Evolutionary conservation across 1,140 invertebrate genomes (phyloP).

Genomic region (Psilanteris sp.): DNA sequence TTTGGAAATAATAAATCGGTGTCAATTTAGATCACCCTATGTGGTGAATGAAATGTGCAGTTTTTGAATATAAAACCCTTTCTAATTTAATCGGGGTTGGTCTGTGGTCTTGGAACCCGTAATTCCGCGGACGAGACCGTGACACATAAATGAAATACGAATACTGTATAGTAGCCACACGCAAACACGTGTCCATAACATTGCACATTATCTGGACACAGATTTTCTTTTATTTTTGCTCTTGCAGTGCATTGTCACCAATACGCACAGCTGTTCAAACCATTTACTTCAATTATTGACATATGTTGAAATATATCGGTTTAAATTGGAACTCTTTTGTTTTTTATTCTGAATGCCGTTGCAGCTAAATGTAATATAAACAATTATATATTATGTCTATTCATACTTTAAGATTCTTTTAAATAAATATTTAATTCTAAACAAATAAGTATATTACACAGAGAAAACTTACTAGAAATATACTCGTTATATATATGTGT

Average conservation of each 20-base stretch:
- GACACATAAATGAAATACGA: slow-evolving; percentile 54
- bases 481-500: too few relatives aligned
- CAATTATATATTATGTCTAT: too few relatives aligned
- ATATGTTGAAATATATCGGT: slow-evolving; percentile 15
- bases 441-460: too few relatives aligned
- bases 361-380: too few relatives aligned
- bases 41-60: slow-evolving; percentile 19
- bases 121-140: slow-evolving; percentile 57
- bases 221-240: slow-evolving; percentile 61
- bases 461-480: too few relatives aligned
- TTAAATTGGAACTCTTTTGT: too few relatives aligned
- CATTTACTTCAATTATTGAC: slow-evolving; percentile 22
- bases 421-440: too few relatives aligned
- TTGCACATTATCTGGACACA: slow-evolving; percentile 39
- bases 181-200: slow-evolving; percentile 58
- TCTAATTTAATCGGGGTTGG: slow-evolving; percentile 44
- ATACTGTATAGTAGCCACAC: slow-evolving; percentile 35
- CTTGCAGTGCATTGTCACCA: slow-evolving; percentile 24
- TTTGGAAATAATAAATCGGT: too few relatives aligned
- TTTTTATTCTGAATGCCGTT: too few relatives aligned
- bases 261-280: slow-evolving; percentile 40
- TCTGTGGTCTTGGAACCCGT: slow-evolving; percentile 59
- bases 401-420: too few relatives aligned
- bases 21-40: slow-evolving; percentile 19
- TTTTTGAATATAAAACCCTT: slow-evolving; percentile 54